Base-by-base conservation (phyloP, 2,797 vertebrate species). In the Falco rusticolus region DNA sequence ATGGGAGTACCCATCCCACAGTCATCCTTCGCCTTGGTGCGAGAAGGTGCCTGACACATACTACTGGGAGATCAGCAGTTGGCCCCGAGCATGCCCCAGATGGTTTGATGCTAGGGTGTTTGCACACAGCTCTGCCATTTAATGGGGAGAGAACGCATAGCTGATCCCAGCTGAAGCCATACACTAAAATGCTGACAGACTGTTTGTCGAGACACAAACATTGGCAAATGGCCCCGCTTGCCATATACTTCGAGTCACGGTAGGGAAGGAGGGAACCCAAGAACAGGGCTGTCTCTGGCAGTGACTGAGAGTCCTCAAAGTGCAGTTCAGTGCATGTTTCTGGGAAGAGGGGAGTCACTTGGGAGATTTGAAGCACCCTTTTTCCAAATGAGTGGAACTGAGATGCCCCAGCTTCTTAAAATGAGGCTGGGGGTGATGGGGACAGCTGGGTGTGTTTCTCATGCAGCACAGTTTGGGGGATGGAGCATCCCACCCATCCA, bases 201-300 rank as follows among this genome's bases (percentile, higher is more conserved):
- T 95, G 95, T 89, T 94, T 96, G 95, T 94, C 9, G 21, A 96
- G 96, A 97, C 94, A 97, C 96, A 97, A 95, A 97, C 94, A 96
- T 95, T 96, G 95, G 96, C 94, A 96, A 96, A 96, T 96, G 96
- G 95, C 88, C 96, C 83, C 0, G 14, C 84, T 76, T 95, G 93
- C 93, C 93, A 24, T 84, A 79, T 17, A 79, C 91, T 90, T 47
- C 60, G 81, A 95, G 90, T 94, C 93, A 89, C 8, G 83, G 81
- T 81, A 69, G 81, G 60, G 85, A 79, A 71, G 43, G 76, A 94
- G 70, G 87, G 61, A 96, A 71, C 91, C 53, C 39, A 25, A 39
- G 82, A 94, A 10, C 91, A 61, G 74, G 84, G 70, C 60, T 94
- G 89, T 68, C 89, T 94, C 93, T 94, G 95, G 85, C 91, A 96